A percentile compares a stretch with the other conserved stretches of the same genome.
Conservation (phyloP, 1,140 invertebrate species). For the Bombus pyrosoma region DNA sequence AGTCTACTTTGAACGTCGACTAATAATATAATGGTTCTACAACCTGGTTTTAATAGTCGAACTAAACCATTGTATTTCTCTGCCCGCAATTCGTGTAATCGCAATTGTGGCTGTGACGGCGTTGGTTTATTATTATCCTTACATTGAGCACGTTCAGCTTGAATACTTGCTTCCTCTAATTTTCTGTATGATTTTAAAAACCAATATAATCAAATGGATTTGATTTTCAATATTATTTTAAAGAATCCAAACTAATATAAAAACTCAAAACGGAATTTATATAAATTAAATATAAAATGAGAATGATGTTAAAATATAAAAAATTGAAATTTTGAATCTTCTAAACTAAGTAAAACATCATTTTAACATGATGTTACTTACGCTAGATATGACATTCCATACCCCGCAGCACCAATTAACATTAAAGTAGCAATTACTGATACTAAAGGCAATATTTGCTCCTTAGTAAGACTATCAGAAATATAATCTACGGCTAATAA, state of each 20-base stretch:
- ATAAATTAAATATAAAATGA: background rate
- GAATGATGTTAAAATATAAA: background rate
- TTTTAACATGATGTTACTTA: conserved; percentile 79
- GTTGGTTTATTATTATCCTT: conserved; percentile 79
- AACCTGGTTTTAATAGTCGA: conserved; percentile 96
- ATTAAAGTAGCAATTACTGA: conserved; percentile 92
- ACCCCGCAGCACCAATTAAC: conserved; percentile 91
- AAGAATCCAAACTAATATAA: background rate
- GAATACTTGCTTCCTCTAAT: conserved; percentile 90
- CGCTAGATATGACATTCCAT: conserved; percentile 95
- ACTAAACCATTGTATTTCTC: conserved; percentile 98
- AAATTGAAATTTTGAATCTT: background rate
- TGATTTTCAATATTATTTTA: background rate
- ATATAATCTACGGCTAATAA: conserved; percentile 89
- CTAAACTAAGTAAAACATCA: background rate
- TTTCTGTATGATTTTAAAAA: conserved; percentile 81
- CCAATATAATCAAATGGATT: background rate
- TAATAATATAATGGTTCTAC: conserved; percentile 94
- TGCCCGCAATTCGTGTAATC: conserved; percentile 95
- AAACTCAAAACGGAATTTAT: background rate
- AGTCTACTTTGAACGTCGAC: conserved; percentile 94
- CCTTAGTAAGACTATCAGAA: conserved; percentile 89
- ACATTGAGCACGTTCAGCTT: conserved; percentile 83
- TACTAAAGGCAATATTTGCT: conserved; percentile 91
- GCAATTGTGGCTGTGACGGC: conserved; percentile 86